Percentiles rank a stretch among this genome's conserved stretches.
These are phyloP conservation scores for Kobus ellipsiprymnus DNA, from an alignment of 2,113 vertebrate species.

Conservation along the genomic window DNA sequence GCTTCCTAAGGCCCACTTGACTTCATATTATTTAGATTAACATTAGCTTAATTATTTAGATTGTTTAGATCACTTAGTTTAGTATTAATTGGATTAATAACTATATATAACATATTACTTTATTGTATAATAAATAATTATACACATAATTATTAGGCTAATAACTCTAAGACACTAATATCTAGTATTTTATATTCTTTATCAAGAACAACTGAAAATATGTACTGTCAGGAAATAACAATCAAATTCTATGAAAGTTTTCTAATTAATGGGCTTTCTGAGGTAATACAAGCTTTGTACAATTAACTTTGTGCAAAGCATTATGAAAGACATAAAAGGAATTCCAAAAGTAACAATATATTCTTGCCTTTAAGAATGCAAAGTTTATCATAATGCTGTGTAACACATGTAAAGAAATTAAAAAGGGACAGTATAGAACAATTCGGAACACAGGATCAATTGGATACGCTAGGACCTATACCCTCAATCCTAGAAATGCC, in stretches of 20 bases:
- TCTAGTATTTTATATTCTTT: not conserved
- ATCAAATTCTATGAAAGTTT: constrained; percentile 6
- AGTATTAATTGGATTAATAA: not conserved
- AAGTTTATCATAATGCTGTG: not conserved
- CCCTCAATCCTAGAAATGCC: not conserved
- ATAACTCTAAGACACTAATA: not conserved
- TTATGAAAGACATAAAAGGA: constrained; percentile 1
- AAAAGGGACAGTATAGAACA: not conserved
- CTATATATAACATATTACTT: not conserved
- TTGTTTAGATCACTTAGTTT: not conserved
- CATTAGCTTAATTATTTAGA: not conserved
- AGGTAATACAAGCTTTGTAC: not conserved
- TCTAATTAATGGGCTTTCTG: not conserved
- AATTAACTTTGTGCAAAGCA: not conserved
- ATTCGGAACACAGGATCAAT: not conserved
- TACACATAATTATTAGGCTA: not conserved
- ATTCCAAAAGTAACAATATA: constrained; percentile 5
- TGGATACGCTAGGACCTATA: not conserved
- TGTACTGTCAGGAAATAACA: not conserved
- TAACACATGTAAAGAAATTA: not conserved
- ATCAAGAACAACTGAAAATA: not conserved
- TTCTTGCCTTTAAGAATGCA: not conserved
- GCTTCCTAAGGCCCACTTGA: not conserved
- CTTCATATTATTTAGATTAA: not conserved
- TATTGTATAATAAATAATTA: not conserved